Percentiles rank a stretch among this genome's conserved stretches.
Evolutionary conservation across 2,797 vertebrate genomes (phyloP).

Genomic region (Etheostoma perlongum): DNA sequence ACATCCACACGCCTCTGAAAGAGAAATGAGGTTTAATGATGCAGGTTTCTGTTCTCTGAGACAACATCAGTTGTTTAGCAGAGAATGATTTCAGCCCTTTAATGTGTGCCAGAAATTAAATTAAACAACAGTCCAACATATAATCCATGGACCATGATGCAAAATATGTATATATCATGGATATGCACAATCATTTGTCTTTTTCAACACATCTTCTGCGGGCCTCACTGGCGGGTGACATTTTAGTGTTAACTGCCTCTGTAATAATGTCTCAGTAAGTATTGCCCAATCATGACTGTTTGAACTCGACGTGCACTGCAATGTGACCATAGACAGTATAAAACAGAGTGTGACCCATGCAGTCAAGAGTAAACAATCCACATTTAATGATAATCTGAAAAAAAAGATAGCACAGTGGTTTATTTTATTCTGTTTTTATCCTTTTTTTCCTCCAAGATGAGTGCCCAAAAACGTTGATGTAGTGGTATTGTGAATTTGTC

Average conservation of each 20-base stretch:
- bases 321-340: too few species aligned
- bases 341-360: not conserved
- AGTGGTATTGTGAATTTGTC: not conserved
- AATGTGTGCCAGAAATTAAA: not conserved
- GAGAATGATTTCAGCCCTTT: constrained; percentile 34
- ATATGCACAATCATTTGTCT: not conserved
- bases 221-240: not conserved
- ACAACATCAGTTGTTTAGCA: constrained; percentile 32
- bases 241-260: not conserved
- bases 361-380: not conserved
- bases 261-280: not conserved
- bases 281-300: not conserved
- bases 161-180: not conserved
- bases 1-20: not conserved
- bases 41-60: constrained; percentile 1
- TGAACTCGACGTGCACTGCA: not conserved
- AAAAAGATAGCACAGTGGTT: not conserved
- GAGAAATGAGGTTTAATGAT: not conserved
- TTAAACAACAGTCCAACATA: constrained; percentile 1
- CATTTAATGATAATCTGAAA: constrained; percentile 1
- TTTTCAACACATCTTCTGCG: not conserved
- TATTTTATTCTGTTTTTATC: not conserved
- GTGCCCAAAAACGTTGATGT: not conserved
- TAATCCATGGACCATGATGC: not conserved
- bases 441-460: not conserved